Percentiles rank a stretch among this genome's conserved stretches.
phyloP scores from a whole-genome alignment of 2,888 invertebrate genomes.

The Cerastis leucographa region DNA sequence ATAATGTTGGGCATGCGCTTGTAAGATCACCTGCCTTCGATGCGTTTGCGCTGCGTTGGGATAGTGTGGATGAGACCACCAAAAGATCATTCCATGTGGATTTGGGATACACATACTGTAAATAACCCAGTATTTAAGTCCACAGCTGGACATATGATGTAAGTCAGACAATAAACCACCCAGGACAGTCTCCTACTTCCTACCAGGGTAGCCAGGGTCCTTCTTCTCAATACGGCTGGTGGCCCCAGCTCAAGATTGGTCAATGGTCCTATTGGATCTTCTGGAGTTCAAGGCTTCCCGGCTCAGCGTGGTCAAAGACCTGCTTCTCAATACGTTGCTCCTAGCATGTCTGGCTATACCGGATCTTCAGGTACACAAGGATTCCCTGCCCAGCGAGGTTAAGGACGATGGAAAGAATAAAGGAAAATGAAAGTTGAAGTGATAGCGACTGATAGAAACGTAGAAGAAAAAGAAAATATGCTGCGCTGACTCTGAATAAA shows the following conservation, averaged over 20 bases:
- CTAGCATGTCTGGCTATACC: conserved; percentile 26
- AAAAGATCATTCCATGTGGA: too few species aligned
- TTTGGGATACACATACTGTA: background rate
- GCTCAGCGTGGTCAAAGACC: conserved; percentile 22
- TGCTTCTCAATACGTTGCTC: conserved; percentile 22
- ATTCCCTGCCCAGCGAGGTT: conserved; percentile 23
- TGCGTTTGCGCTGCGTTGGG: conserved; percentile 33
- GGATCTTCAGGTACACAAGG: conserved; percentile 53
- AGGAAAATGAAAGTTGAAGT: too few species aligned
- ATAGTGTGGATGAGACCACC: conserved; percentile 30
- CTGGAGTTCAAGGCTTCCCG: conserved; percentile 17
- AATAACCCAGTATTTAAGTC: background rate
- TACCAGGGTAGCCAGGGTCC: conserved; percentile 14
- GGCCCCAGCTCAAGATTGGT: conserved; percentile 26
- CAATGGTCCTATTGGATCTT: background rate
- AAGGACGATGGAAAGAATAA: background rate
- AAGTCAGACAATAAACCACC: conserved; percentile 2
- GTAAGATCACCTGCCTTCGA: conserved; percentile 70
- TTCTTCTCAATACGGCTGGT: conserved; percentile 48
- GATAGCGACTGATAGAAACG: background rate
- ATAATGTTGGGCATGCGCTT: conserved; percentile 65
- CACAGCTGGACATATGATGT: background rate
- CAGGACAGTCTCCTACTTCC: conserved; percentile 34
- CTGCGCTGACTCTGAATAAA: too few species aligned
- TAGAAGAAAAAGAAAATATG: too few species aligned